A percentile compares a stretch with the other conserved stretches of the same genome.
These are phyloP conservation scores for Sphaerodactylus townsendi DNA, from an alignment of 2,113 vertebrate species.

Conservation along the genomic window DNA sequence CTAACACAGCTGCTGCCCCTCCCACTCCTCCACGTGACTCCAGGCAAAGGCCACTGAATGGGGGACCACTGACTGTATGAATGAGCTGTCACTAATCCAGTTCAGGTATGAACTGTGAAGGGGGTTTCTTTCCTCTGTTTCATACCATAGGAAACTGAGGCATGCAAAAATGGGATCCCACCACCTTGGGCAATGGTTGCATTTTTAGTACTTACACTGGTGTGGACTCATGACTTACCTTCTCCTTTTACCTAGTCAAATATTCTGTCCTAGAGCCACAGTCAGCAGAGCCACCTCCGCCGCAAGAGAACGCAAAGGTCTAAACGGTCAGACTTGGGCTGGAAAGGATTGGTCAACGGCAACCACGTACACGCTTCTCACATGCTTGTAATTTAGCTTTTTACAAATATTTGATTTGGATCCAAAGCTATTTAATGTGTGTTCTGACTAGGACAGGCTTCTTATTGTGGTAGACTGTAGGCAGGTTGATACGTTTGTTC, in stretches of 20 bases:
- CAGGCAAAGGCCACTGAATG: no score
- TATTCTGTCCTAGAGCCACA: slow-evolving; percentile 81
- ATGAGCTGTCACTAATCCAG: no score
- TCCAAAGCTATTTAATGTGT: slow-evolving; percentile 56
- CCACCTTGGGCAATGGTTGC: no score
- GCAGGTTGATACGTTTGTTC: slow-evolving; percentile 17
- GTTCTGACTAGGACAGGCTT: slow-evolving; percentile 60
- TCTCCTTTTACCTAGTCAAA: slow-evolving; percentile 71
- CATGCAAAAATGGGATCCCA: not conserved
- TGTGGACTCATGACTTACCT: not conserved
- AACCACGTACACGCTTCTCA: slow-evolving; percentile 20
- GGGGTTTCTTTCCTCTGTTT: no score
- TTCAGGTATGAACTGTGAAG: no score
- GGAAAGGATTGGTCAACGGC: slow-evolving; percentile 31
- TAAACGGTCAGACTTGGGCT: slow-evolving; percentile 37
- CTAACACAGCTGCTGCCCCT: no score
- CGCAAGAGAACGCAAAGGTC: slow-evolving; percentile 62
- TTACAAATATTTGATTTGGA: slow-evolving; percentile 49
- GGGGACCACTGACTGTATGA: no score
- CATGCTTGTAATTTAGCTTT: slow-evolving; percentile 58
- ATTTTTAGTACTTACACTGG: fast-evolving
- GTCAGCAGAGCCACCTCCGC: slow-evolving; percentile 76
- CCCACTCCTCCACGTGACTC: no score
- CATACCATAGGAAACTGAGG: not conserved
- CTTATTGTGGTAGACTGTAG: slow-evolving; percentile 46